A percentile compares a stretch with the other conserved stretches of the same genome.
Conservation (phyloP, 23 tunicate species). For the Pegea sp. region DNA sequence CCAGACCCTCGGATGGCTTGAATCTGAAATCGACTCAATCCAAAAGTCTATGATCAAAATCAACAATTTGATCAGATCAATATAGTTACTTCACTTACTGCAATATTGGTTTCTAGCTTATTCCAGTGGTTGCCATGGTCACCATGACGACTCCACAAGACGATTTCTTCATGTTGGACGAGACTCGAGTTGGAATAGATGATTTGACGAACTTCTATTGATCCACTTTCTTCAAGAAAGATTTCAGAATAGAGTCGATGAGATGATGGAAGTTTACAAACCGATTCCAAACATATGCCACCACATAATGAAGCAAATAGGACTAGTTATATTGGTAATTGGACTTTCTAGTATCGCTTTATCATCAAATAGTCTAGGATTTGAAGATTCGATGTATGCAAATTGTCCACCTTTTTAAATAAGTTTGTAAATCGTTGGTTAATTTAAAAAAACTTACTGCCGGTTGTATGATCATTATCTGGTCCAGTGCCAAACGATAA, state of each 20-base stretch:
- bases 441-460: conserved; percentile 12
- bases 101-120: conserved; percentile 1
- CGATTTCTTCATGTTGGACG: too few relatives aligned
- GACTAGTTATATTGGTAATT: conserved; percentile 1
- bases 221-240: conserved; percentile 3
- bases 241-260: background rate
- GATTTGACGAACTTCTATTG: background rate
- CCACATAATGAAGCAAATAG: conserved; percentile 49
- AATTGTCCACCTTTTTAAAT: conserved; percentile 26
- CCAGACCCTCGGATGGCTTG: conserved; percentile 32
- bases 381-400: conserved; percentile 73
- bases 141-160: conserved; percentile 9
- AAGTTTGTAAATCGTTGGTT: background rate
- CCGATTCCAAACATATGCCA: conserved; percentile 68
- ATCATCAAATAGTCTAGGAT: conserved; percentile 18
- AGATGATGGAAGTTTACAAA: too few relatives aligned
- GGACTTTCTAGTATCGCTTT: conserved; percentile 32
- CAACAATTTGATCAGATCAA: too few relatives aligned
- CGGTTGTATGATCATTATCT: conserved; percentile 36
- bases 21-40: conserved; percentile 8
- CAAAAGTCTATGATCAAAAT: conserved; percentile 5
- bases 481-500: conserved; percentile 49
- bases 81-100: background rate
- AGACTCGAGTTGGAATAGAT: too few relatives aligned
- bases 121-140: conserved; percentile 4